These are phyloP conservation scores for Simalia tracyae DNA, from an alignment of 2,797 vertebrate species.

Conservation along the genomic window DNA sequence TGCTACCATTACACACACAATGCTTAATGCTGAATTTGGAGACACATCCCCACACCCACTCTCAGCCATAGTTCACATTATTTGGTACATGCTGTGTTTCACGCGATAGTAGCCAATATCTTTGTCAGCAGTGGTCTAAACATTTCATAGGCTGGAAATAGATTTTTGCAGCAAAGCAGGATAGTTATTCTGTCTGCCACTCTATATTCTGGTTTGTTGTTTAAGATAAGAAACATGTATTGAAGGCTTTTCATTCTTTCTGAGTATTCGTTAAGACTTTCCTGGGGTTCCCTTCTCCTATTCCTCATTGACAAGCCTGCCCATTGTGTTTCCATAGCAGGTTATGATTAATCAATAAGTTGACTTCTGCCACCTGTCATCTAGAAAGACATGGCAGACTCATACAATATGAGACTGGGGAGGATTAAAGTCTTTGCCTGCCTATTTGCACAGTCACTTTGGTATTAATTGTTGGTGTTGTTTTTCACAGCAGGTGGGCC, in stretches of 20 bases:
- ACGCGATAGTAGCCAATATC: conserved; percentile 10
- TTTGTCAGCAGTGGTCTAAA: conserved; percentile 21
- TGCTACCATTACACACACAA: background rate
- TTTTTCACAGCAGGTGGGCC: conserved; percentile 39
- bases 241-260: conserved; percentile 24
- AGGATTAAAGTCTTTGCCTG: conserved; percentile 39
- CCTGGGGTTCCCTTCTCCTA: background rate
- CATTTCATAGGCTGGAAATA: conserved; percentile 25
- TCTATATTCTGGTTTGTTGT: background rate
- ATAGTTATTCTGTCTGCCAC: conserved; percentile 8
- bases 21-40: background rate
- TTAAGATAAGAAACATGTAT: conserved; percentile 26
- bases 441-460: conserved; percentile 15
- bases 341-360: conserved; percentile 49
- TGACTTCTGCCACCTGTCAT: conserved; percentile 39
- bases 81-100: conserved; percentile 1
- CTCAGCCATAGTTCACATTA: background rate
- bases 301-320: conserved; percentile 22
- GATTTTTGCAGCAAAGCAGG: conserved; percentile 5
- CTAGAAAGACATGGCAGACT: conserved; percentile 14
- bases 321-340: conserved; percentile 27
- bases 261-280: conserved; percentile 31
- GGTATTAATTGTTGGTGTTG: conserved; percentile 45
- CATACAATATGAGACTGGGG: conserved; percentile 17
- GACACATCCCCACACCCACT: background rate